phyloP scores from a whole-genome alignment of 2,888 invertebrate species.

The Parelbella ahira region DNA sequence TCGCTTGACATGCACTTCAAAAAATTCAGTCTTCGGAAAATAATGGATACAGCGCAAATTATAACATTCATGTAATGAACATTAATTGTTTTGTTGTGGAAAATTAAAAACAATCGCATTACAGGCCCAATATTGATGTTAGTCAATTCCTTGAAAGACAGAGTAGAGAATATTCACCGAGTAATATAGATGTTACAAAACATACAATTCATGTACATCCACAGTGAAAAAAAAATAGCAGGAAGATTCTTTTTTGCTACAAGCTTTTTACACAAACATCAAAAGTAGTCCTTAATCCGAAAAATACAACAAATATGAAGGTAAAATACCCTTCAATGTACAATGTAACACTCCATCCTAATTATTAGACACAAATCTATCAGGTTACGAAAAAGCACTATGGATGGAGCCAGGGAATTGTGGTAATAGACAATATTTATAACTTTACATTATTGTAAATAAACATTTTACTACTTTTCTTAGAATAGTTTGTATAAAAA shows the following conservation, averaged over 20 bases:
- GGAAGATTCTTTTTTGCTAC: conserved; percentile 15
- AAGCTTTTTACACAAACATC: conserved; percentile 26
- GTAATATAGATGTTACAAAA: conserved; percentile 25
- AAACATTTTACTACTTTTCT: conserved; percentile 23
- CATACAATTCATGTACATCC: conserved; percentile 15
- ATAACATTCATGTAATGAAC: too few relatives aligned
- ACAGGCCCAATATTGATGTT: conserved; percentile 46
- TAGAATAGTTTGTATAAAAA: conserved; percentile 22
- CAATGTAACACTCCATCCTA: conserved; percentile 24
- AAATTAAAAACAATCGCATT: conserved; percentile 30
- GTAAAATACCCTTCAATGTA: conserved; percentile 17
- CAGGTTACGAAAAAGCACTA: conserved; percentile 20
- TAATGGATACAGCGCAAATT: conserved; percentile 27
- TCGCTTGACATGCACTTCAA: conserved; percentile 4
- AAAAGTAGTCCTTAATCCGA: conserved; percentile 20
- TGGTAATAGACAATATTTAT: conserved; percentile 21
- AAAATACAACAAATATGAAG: conserved; percentile 13
- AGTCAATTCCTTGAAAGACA: conserved; percentile 36
- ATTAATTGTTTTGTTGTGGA: conserved; percentile 16
- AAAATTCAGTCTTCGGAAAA: conserved; percentile 28
- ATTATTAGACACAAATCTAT: conserved; percentile 21
- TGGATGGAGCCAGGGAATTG: conserved; percentile 24
- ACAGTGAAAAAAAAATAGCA: conserved; percentile 10
- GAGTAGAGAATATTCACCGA: conserved; percentile 25
- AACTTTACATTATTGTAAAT: conserved; percentile 24